Evolutionary conservation across 2,888 invertebrate genomes (phyloP).

Genomic region (Emmelina monodactyla): DNA sequence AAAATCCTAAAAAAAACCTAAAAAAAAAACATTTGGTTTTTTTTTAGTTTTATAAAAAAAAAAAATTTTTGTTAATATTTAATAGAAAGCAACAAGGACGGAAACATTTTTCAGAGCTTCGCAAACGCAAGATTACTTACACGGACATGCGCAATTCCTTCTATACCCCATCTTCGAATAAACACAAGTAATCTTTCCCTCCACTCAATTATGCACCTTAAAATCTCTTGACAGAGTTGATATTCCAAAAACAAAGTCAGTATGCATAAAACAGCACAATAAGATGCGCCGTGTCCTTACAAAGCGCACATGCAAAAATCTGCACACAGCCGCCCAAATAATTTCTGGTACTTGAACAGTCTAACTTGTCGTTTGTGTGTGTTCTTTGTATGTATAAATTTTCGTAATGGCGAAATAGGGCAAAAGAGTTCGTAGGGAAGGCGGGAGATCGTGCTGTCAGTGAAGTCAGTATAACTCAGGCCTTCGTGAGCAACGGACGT

Average conservation of each 20-base stretch:
- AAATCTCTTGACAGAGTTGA: too few relatives aligned
- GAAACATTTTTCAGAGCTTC: slow-evolving; percentile 51
- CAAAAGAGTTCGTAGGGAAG: slow-evolving; percentile 42
- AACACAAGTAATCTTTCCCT: slow-evolving; percentile 22
- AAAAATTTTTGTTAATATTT: too few relatives aligned
- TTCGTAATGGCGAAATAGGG: slow-evolving; percentile 53
- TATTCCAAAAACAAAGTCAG: too few relatives aligned
- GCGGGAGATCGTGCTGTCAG: slow-evolving; percentile 38
- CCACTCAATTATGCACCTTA: slow-evolving; percentile 29
- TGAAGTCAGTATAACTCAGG: slow-evolving; percentile 49
- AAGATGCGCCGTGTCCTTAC: too few relatives aligned
- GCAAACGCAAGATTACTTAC: slow-evolving; percentile 38
- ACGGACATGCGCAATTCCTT: slow-evolving; percentile 55
- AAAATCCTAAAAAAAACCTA: too few relatives aligned
- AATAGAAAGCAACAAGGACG: slow-evolving; percentile 55
- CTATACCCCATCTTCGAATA: slow-evolving; percentile 28
- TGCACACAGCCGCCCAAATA: slow-evolving; percentile 13
- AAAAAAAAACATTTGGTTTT: too few relatives aligned
- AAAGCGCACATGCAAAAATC: too few relatives aligned
- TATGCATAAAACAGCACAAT: too few relatives aligned
- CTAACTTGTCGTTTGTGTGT: slow-evolving; percentile 41
- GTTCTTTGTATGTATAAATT: slow-evolving; percentile 44
- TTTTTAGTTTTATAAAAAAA: too few relatives aligned
- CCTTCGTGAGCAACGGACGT: slow-evolving; percentile 46
- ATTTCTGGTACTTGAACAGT: too few relatives aligned